Base-by-base conservation (phyloP, 1,140 invertebrate genomes). In the Heliconius hewitsoni region DNA sequence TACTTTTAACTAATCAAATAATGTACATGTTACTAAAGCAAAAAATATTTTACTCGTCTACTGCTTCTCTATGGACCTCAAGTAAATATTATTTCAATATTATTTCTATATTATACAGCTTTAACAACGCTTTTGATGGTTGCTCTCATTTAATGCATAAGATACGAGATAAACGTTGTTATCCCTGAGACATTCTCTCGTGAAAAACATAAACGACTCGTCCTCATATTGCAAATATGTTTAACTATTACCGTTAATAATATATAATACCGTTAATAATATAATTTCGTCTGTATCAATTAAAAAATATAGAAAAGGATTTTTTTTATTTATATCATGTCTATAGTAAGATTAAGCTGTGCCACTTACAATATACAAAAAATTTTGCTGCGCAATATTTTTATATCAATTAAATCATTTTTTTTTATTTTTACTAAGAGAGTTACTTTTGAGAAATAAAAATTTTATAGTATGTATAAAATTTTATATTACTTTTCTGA, bases 181-280 rank as follows among this genome's bases (percentile, higher is more conserved):
- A 66, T 66, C 60, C 60, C 60, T 30, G 60, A 66, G 60, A 66
- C 60, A 66, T 66, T 66, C 60, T 30, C 60, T 66, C 60, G 27
- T 66, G 60, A 66, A 66, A 66, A 66, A 66, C 23, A 66, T 66
- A 66, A 27, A 30, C 60, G 60, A 66, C 11, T 3, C 60, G 60
- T 30, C 60, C 60, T 66, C 60, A 66, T 30, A 66, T 66, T 13
- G 60, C 60, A 30, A 66, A 30, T 66, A 30, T 9, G 55, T 66
- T 66, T 66, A 66, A 27, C 11, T 66, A 30, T 30, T 30, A 66
- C 11, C 27, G 1, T 66, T 66, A 19, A 19, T 52, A 16, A 13
- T 66, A 66, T 66, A 23, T 23, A 23, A 23, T 23, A 30, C 30
- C 30, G 2, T 23, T 23, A 23, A 23, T 23, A 57, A 57, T 23